Evolutionary conservation across 2,113 vertebrate genomes (phyloP).

Genomic region (Lucifuga dentata): DNA sequence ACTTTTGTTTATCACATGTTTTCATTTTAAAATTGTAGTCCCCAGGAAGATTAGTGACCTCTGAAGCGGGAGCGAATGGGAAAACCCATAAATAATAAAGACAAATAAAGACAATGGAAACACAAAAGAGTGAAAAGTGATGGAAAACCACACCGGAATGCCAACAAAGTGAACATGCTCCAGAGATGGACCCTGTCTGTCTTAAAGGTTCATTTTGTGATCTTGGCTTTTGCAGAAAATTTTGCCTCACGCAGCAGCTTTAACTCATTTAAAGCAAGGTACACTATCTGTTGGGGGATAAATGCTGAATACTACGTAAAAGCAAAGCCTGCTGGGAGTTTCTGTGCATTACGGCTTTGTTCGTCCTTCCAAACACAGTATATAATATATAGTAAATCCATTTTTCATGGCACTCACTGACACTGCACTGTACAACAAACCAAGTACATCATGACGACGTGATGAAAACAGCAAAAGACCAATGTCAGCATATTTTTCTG

Average conservation of each 20-base stretch:
- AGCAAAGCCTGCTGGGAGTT: conserved; percentile 32
- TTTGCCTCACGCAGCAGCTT: conserved; percentile 11
- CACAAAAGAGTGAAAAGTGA: conserved; percentile 20
- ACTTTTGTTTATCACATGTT: too few species aligned
- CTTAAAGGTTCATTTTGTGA: background rate
- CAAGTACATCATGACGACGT: background rate
- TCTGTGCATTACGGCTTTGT: background rate
- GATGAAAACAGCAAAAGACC: background rate
- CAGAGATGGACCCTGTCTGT: background rate
- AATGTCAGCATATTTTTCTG: background rate
- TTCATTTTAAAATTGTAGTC: too few species aligned
- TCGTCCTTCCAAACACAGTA: background rate
- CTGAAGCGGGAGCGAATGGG: too few species aligned
- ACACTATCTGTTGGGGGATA: conserved; percentile 11
- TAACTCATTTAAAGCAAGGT: background rate
- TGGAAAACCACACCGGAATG: conserved; percentile 12
- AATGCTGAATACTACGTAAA: conserved; percentile 32
- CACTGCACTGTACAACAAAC: conserved; percentile 21
- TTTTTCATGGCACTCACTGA: conserved; percentile 21
- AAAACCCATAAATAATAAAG: too few species aligned
- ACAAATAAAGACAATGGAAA: too few species aligned
- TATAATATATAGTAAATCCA: background rate
- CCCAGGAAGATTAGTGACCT: too few species aligned
- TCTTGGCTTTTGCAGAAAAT: background rate
- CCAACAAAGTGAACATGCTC: conserved; percentile 3